These are phyloP conservation scores for Drosophila truncata DNA, from an alignment of 1,140 invertebrate genomes.

Conservation along the genomic window DNA sequence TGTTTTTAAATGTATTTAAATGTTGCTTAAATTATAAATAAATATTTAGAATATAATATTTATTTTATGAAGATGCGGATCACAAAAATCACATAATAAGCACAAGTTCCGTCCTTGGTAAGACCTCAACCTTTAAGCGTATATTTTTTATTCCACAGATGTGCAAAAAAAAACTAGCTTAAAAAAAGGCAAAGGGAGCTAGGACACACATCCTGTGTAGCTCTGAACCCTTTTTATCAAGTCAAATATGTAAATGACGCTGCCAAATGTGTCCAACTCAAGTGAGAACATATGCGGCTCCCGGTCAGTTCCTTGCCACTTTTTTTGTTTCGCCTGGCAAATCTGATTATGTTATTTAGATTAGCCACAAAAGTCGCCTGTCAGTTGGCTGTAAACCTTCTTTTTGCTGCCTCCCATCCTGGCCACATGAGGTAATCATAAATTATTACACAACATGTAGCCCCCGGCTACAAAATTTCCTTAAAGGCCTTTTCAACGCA, in stretches of 20 bases:
- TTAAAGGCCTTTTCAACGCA: constrained; percentile 20
- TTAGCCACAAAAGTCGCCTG: constrained; percentile 56
- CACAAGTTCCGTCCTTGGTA: not conserved
- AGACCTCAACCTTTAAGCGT: not conserved
- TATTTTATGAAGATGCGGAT: no score
- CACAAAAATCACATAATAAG: no score
- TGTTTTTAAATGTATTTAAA: not conserved
- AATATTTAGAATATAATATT: not conserved
- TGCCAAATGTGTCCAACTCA: constrained; percentile 51
- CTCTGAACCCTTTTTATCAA: constrained; percentile 44
- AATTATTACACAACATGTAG: constrained; percentile 42
- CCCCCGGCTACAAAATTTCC: not conserved
- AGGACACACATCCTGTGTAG: constrained; percentile 7
- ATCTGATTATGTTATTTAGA: constrained; percentile 71
- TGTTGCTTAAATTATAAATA: no score
- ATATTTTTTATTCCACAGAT: not conserved
- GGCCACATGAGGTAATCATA: constrained; percentile 36
- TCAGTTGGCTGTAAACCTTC: constrained; percentile 44
- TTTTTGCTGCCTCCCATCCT: not conserved
- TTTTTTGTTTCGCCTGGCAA: constrained; percentile 45
- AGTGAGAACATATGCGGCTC: constrained; percentile 38
- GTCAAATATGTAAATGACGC: constrained; percentile 57
- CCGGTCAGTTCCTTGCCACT: constrained; percentile 44
- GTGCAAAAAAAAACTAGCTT: not conserved
- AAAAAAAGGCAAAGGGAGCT: not conserved